Conservation (phyloP, 2,113 vertebrate species). For the Boulengeromyrus knoepffleri region DNA sequence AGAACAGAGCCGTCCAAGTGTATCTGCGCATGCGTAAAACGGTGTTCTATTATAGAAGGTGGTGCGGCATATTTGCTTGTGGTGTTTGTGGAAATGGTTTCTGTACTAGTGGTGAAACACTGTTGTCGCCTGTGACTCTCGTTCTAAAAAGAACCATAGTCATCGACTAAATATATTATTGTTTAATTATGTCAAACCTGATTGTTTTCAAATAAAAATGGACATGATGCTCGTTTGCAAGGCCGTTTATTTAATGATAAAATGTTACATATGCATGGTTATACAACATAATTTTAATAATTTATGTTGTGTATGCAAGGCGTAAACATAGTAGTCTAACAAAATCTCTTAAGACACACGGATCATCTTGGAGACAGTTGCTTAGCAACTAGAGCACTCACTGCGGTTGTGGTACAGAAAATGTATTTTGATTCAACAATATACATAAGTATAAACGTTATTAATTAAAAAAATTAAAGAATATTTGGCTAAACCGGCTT, state of each 20-base stretch:
- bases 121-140: not conserved
- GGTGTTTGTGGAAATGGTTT: not conserved
- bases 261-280: not conserved
- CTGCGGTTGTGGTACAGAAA: not conserved
- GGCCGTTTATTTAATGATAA: not conserved
- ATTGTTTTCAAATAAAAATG: not conserved
- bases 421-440: not conserved
- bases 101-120: not conserved
- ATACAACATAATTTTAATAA: not conserved
- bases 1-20: not conserved
- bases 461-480: not conserved
- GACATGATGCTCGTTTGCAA: not conserved
- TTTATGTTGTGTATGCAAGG: not conserved
- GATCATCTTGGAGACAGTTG: conserved; percentile 27
- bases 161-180: not conserved
- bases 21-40: not conserved
- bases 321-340: not conserved
- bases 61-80: not conserved
- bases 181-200: not conserved
- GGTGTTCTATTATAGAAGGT: not conserved
- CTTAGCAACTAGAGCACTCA: conserved; percentile 40
- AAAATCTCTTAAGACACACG: not conserved
- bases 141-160: not conserved
- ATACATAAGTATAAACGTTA: not conserved
- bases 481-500: not conserved